These are phyloP conservation scores for Himalopsyche anomala DNA, from an alignment of 2,888 invertebrate species.

Conservation along the genomic window DNA sequence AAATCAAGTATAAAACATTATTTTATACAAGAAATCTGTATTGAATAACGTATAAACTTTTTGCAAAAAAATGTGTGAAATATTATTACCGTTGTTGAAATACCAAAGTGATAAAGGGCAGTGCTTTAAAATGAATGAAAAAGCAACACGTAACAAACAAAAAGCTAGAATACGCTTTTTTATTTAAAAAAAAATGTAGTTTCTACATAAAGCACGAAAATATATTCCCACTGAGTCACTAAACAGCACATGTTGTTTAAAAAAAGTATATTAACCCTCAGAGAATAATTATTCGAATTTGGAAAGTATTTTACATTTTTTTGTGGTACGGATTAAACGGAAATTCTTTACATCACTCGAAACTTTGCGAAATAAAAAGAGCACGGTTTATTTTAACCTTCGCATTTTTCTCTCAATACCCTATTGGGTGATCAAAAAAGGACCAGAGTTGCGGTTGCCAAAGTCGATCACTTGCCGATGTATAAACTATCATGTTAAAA, in stretches of 20 bases:
- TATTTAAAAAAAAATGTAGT: too few species aligned
- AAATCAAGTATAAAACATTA: too few species aligned
- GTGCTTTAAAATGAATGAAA: too few species aligned
- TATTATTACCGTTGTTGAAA: too few species aligned
- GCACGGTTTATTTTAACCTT: constrained; percentile 28
- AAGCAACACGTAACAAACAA: too few species aligned
- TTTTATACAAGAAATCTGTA: too few species aligned
- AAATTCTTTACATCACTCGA: constrained; percentile 25
- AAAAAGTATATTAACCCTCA: not conserved
- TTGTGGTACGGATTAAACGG: not conserved
- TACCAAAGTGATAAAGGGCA: too few species aligned
- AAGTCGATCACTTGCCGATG: not conserved
- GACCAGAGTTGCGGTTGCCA: not conserved
- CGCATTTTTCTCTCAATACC: constrained; percentile 26
- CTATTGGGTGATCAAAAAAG: constrained; percentile 26
- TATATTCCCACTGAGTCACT: constrained; percentile 2
- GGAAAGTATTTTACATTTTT: constrained; percentile 2
- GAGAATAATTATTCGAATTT: constrained; percentile 34
- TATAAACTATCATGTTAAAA: not conserved
- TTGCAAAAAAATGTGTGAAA: too few species aligned
- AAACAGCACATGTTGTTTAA: not conserved
- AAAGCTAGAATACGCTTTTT: too few species aligned
- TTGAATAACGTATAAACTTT: too few species aligned
- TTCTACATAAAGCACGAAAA: not conserved
- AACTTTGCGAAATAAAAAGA: constrained; percentile 14